phyloP scores from a whole-genome alignment of 2,888 invertebrate species.

The Allygus modestus region DNA sequence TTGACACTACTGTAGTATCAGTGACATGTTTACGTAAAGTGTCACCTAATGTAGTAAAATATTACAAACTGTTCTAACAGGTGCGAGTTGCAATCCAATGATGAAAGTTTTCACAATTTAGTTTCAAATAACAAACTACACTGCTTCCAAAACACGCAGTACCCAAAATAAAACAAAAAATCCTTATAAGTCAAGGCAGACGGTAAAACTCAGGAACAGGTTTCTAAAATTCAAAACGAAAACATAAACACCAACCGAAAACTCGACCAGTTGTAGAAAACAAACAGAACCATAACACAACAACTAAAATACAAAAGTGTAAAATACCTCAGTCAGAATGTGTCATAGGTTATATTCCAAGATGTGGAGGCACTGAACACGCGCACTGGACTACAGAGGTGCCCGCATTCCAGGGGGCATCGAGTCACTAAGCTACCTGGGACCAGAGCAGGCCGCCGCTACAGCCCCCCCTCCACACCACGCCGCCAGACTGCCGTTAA shows the following conservation, averaged over 20 bases:
- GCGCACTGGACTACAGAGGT: background rate
- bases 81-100: too few species aligned
- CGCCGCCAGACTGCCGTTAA: constrained; percentile 45
- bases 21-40: too few species aligned
- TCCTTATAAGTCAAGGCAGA: too few species aligned
- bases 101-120: too few species aligned
- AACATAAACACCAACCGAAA: background rate
- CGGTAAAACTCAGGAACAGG: background rate
- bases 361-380: background rate
- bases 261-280: too few species aligned
- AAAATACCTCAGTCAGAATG: constrained; percentile 1
- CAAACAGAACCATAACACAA: too few species aligned
- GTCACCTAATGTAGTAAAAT: too few species aligned
- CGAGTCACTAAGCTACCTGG: constrained; percentile 22
- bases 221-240: background rate
- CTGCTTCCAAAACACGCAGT: too few species aligned
- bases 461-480: background rate
- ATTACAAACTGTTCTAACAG: too few species aligned
- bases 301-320: background rate
- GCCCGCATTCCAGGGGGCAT: background rate
- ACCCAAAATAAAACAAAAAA: too few species aligned
- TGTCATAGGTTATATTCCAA: constrained; percentile 39
- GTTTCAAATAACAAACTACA: too few species aligned
- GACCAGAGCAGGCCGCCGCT: background rate
- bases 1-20: too few species aligned